Evolutionary conservation across 2,797 vertebrate species (phyloP), one percentile per base, ranked within the genome.

Genomic region (Pseudochromis fuscus): DNA sequence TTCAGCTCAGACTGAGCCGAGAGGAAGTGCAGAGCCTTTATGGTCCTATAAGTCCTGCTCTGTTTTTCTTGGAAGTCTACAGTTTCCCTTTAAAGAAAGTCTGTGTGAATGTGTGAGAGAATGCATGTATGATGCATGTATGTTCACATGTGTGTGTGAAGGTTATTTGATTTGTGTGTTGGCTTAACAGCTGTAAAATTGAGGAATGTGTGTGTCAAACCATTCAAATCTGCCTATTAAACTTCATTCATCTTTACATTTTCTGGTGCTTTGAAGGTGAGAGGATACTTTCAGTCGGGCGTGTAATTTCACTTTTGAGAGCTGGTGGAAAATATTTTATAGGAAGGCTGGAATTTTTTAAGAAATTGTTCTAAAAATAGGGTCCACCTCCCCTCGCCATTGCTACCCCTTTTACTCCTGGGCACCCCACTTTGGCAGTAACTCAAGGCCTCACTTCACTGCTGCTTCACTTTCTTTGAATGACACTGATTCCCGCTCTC

Each of bases 311-410:
- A 68, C 87, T 91, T 91, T 92, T 79, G 83, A 90, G 88, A 81
- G 81, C 67, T 60, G 59, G 87, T 92, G 92, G 92, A 93, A 91
- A 92, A 93, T 91, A 88, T 92, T 86, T 93, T 85, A 59, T 84
- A 87, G 83, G 87, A 93, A 93, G 87, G 87, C 91, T 75, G 88
- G 83, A 86, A 84, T 90, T 88, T n/a, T 93, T 93, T 92, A 89
- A 88, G 87, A 44, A 44, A 44, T 87, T 88, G 84, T 91, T 91
- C 91, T 94, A 93, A 94, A 94, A 94, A 93, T 92, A 93, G 89
- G 76, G 49, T 64, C 81, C 67, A 46, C 61, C 40, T 53, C 66
- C 51, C 62, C 4, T 7, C 35, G 4, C 13, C 31, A 2, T 69
- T 51, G 46, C 76, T 87, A 75, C 71, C 81, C 82, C 72, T 87